phyloP scores from a whole-genome alignment of 2,888 invertebrate species.

The Melanophora roralis region DNA sequence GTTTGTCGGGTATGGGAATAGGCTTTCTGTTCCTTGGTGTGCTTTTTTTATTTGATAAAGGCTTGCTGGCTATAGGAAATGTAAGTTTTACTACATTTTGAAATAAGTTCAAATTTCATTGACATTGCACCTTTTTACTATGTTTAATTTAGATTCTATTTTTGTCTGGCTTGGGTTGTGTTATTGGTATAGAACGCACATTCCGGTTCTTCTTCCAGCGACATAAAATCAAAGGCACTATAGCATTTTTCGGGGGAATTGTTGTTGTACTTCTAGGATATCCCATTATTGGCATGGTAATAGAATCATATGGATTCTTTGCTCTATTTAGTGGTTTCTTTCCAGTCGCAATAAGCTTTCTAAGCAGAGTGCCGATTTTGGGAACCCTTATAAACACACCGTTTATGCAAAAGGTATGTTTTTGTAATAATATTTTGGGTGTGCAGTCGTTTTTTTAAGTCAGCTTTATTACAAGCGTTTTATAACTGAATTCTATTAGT shows the following conservation, averaged over 20 bases:
- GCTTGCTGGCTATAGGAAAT: conserved; percentile 98
- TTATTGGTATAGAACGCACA: conserved; percentile 96
- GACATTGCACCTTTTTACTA: neutral
- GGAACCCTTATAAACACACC: conserved; percentile 93
- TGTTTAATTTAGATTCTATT: conserved; percentile 90
- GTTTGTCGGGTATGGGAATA: conserved; percentile 96
- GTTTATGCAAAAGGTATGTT: conserved; percentile 88
- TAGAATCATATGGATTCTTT: conserved; percentile 98
- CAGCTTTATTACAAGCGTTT: too few species aligned
- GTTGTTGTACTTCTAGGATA: conserved; percentile 94
- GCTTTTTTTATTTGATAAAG: conserved; percentile 95
- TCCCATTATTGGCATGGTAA: conserved; percentile 96
- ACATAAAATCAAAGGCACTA: conserved; percentile 94
- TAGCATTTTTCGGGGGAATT: conserved; percentile 95
- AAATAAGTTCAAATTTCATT: conserved; percentile 22
- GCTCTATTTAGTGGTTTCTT: conserved; percentile 96
- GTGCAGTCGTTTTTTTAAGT: neutral
- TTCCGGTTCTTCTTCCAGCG: conserved; percentile 98
- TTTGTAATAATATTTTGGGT: neutral
- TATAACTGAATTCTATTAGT: too few species aligned
- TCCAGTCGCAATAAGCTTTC: conserved; percentile 96
- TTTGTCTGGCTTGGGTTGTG: conserved; percentile 94
- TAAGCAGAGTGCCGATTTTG: conserved; percentile 93
- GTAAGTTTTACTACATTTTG: conserved; percentile 81
- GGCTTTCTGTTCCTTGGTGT: conserved; percentile 96